Percentiles rank a stretch among this genome's conserved stretches.
These are phyloP conservation scores for Laodelphax striatellus DNA, from an alignment of 1,140 invertebrate genomes.

Conservation along the genomic window DNA sequence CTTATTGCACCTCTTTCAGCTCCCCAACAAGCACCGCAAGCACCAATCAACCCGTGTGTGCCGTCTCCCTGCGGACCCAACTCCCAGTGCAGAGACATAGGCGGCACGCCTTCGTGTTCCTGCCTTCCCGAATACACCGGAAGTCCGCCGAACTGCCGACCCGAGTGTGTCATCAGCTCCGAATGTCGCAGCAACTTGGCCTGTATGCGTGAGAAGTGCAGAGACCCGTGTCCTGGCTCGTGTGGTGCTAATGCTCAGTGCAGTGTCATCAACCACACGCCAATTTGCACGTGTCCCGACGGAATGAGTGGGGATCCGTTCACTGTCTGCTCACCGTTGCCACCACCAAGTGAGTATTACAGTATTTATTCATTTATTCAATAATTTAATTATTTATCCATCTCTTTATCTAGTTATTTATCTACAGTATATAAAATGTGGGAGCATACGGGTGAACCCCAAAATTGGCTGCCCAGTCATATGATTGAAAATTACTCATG, in stretches of 20 bases:
- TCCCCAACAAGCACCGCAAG: slow-evolving; percentile 35
- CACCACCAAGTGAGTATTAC: slow-evolving; percentile 39
- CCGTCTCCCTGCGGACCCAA: slow-evolving; percentile 43
- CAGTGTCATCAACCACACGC: slow-evolving; percentile 38
- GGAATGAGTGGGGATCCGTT: slow-evolving; percentile 46
- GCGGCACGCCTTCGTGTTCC: slow-evolving; percentile 38
- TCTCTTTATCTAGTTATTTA: too few species aligned
- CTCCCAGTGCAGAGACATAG: slow-evolving; percentile 40
- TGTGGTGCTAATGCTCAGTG: slow-evolving; percentile 51
- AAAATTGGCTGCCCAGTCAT: too few species aligned
- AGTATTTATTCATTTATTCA: too few species aligned
- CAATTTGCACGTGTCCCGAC: slow-evolving; percentile 38
- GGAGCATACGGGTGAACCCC: too few species aligned
- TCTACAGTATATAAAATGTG: too few species aligned
- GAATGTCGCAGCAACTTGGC: slow-evolving; percentile 57
- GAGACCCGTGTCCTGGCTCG: slow-evolving; percentile 54
- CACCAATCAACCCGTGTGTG: slow-evolving; percentile 35
- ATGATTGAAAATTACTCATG: too few species aligned
- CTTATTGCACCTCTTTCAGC: slow-evolving; percentile 24
- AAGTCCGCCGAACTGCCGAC: slow-evolving; percentile 52
- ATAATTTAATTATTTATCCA: too few species aligned
- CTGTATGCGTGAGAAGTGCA: slow-evolving; percentile 56
- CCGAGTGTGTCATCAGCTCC: slow-evolving; percentile 53
- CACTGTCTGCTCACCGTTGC: slow-evolving; percentile 34
- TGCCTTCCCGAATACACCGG: slow-evolving; percentile 45